A percentile compares a stretch with the other conserved stretches of the same genome.
Evolutionary conservation across 2,888 invertebrate species (phyloP).

Genomic region (Nymphalis c-album): DNA sequence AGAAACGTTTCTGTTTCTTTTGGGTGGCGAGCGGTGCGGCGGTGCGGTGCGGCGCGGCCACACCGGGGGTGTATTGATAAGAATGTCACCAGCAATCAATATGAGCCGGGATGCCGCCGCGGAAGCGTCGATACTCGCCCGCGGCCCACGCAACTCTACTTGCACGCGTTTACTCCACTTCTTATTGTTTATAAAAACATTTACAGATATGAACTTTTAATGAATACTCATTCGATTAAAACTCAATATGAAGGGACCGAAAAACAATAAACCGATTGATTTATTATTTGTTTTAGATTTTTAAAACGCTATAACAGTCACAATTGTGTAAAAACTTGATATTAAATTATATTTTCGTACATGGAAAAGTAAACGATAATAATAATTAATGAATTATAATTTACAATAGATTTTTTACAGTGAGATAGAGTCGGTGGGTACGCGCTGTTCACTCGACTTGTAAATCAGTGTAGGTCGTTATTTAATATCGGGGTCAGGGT

Average conservation of each 20-base stretch:
- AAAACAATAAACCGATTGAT: too few species aligned
- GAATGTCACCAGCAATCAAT: slow-evolving; percentile 85
- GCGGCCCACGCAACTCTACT: slow-evolving; percentile 9
- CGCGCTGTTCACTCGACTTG: slow-evolving; percentile 33
- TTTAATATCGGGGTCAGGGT: slow-evolving; percentile 46
- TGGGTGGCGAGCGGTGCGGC: slow-evolving; percentile 76
- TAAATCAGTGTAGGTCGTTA: slow-evolving; percentile 44
- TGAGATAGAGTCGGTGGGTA: not conserved
- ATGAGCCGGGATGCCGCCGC: slow-evolving; percentile 72
- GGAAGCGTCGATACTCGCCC: slow-evolving; percentile 34
- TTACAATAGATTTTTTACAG: not conserved
- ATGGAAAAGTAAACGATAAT: too few species aligned
- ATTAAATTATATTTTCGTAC: too few species aligned
- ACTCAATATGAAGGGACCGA: not conserved
- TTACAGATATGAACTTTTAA: not conserved
- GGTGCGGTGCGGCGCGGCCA: slow-evolving; percentile 45
- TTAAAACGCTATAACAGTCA: too few species aligned
- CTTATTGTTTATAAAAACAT: not conserved
- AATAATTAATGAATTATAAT: too few species aligned
- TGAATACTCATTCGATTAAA: not conserved
- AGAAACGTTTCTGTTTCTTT: slow-evolving; percentile 84
- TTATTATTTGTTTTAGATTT: too few species aligned
- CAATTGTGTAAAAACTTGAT: too few species aligned
- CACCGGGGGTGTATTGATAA: slow-evolving; percentile 81
- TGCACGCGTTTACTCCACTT: not conserved